These are phyloP conservation scores for Solenopsis fugax DNA, from an alignment of 1,140 invertebrate genomes.

Conservation along the genomic window DNA sequence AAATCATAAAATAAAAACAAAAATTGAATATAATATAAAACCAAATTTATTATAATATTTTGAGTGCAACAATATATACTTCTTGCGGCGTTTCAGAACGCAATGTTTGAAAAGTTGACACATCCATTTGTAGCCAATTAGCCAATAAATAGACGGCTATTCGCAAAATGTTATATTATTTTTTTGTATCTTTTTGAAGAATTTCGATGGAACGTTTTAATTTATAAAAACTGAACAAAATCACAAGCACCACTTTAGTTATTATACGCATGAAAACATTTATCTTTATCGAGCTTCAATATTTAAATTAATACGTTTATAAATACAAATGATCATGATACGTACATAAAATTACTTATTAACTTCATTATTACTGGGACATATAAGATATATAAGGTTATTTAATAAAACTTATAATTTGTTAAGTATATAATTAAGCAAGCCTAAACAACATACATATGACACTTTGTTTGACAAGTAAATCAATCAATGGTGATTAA, in stretches of 20 bases:
- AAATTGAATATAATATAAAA: background rate
- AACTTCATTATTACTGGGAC: slow-evolving; percentile 16
- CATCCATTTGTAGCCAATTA: slow-evolving; percentile 33
- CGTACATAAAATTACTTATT: slow-evolving; percentile 25
- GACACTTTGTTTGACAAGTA: background rate
- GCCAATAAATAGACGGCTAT: slow-evolving; percentile 20
- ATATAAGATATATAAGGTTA: background rate
- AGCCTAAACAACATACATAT: background rate
- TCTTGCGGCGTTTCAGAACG: background rate
- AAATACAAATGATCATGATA: slow-evolving; percentile 30
- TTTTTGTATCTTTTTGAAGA: slow-evolving; percentile 45
- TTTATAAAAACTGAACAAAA: slow-evolving; percentile 53
- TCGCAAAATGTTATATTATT: slow-evolving; percentile 51
- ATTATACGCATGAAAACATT: slow-evolving; percentile 37
- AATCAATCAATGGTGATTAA: background rate
- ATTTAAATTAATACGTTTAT: slow-evolving; percentile 38
- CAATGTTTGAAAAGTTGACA: slow-evolving; percentile 11
- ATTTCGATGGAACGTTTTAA: slow-evolving; percentile 53
- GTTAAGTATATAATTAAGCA: background rate
- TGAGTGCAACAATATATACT: background rate
- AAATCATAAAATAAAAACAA: background rate
- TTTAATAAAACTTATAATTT: background rate
- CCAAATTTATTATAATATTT: slow-evolving; percentile 1
- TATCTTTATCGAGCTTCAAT: slow-evolving; percentile 44
- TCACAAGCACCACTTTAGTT: slow-evolving; percentile 47